These are phyloP conservation scores for Diplosoma virens DNA, from an alignment of 23 tunicate species.

Conservation along the genomic window DNA sequence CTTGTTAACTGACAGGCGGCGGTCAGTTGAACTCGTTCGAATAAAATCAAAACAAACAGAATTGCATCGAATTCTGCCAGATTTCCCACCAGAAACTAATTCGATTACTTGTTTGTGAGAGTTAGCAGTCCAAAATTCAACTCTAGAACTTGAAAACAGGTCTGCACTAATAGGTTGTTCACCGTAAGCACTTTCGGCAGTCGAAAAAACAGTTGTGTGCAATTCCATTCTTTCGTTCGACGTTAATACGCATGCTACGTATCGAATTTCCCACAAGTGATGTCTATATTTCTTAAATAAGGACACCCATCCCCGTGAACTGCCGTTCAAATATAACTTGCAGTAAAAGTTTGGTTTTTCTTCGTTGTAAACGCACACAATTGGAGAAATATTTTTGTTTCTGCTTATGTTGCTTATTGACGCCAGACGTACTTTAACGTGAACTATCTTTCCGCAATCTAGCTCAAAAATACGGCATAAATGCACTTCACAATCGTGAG, in stretches of 20 bases:
- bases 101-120: too few species aligned
- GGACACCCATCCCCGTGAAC: slow-evolving; percentile 35
- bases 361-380: slow-evolving; percentile 21
- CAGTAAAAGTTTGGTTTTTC: neutral
- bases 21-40: too few species aligned
- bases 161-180: too few species aligned
- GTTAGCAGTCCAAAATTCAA: too few species aligned
- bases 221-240: slow-evolving; percentile 10
- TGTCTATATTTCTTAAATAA: slow-evolving; percentile 8
- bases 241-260: slow-evolving; percentile 35
- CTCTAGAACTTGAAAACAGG: too few species aligned
- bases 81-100: too few species aligned
- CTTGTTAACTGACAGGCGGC: too few species aligned
- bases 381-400: neutral
- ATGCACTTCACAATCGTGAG: neutral
- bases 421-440: slow-evolving; percentile 9
- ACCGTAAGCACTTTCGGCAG: slow-evolving; percentile 37
- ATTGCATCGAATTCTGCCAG: too few species aligned
- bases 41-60: too few species aligned
- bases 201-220: slow-evolving; percentile 54
- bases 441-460: slow-evolving; percentile 12
- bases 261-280: slow-evolving; percentile 42
- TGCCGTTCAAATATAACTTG: slow-evolving; percentile 42
- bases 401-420: neutral
- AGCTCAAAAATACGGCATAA: neutral